Percentiles rank a stretch among this genome's conserved stretches.
These are phyloP conservation scores for Perdita meconis DNA, from an alignment of 2,888 invertebrate species.

Conservation along the genomic window DNA sequence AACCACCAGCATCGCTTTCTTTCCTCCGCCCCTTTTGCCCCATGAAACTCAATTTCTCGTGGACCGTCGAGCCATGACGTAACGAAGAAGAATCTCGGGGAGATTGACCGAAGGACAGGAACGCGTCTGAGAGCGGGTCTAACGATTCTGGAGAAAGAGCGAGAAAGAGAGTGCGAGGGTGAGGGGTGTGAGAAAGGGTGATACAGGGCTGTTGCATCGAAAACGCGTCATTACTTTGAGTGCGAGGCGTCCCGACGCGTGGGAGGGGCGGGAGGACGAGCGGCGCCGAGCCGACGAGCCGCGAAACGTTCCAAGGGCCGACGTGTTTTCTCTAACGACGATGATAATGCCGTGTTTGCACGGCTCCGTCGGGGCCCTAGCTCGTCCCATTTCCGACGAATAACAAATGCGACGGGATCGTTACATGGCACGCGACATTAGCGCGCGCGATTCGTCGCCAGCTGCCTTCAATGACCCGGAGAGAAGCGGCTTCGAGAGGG, in stretches of 20 bases:
- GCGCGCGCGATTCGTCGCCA: constrained; percentile 64
- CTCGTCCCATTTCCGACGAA: constrained; percentile 64
- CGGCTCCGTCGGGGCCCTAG: constrained; percentile 34
- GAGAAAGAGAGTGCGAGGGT: no score
- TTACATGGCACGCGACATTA: constrained; percentile 64
- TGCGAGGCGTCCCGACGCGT: constrained; percentile 54
- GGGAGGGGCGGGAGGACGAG: constrained; percentile 42
- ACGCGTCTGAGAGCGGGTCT: constrained; percentile 38
- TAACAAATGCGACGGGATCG: constrained; percentile 63
- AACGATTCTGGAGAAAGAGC: constrained; percentile 51
- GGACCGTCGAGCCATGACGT: constrained; percentile 53
- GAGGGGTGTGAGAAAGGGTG: no score
- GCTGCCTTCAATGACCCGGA: constrained; percentile 59
- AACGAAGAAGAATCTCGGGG: constrained; percentile 70
- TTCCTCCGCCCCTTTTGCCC: constrained; percentile 1
- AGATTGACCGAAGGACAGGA: constrained; percentile 41
- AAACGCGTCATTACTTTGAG: constrained; percentile 70
- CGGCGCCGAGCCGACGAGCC: constrained; percentile 67
- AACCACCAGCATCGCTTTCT: not conserved
- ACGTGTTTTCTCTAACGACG: constrained; percentile 68
- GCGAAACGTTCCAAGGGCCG: constrained; percentile 52
- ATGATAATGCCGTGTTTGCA: constrained; percentile 65
- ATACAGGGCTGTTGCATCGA: constrained; percentile 54
- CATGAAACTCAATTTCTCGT: constrained; percentile 63
- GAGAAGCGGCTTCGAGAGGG: constrained; percentile 10